These are phyloP conservation scores for Galago senegalensis DNA, from an alignment of 2,797 vertebrate genomes.

Conservation along the genomic window DNA sequence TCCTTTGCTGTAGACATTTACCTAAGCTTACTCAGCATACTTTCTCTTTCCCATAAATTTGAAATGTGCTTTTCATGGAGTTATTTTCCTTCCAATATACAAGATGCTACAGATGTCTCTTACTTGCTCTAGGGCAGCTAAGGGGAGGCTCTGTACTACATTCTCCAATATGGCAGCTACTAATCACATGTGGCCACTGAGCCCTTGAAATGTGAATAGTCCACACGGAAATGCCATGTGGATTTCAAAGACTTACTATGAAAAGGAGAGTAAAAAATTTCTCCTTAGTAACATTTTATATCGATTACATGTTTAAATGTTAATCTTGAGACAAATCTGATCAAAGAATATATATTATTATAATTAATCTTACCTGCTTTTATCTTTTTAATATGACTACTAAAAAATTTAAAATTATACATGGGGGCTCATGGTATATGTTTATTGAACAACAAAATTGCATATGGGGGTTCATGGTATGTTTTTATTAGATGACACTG, in stretches of 20 bases:
- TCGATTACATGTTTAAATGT: background rate
- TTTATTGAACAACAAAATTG: background rate
- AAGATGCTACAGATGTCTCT: background rate
- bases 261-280: background rate
- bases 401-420: background rate
- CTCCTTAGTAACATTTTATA: background rate
- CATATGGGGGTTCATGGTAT: background rate
- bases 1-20: background rate
- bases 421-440: background rate
- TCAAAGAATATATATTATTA: conserved; percentile 11
- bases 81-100: background rate
- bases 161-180: too few species aligned
- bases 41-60: background rate
- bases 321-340: background rate
- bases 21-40: background rate
- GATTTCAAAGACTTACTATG: background rate
- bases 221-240: background rate
- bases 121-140: background rate
- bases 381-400: background rate
- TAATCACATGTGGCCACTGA: background rate
- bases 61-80: background rate
- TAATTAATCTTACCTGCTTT: background rate
- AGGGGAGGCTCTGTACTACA: background rate
- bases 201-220: background rate
- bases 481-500: background rate